Evolutionary conservation across 2,797 vertebrate genomes (phyloP).

Genomic region (Sebastes kiyomatsui): DNA sequence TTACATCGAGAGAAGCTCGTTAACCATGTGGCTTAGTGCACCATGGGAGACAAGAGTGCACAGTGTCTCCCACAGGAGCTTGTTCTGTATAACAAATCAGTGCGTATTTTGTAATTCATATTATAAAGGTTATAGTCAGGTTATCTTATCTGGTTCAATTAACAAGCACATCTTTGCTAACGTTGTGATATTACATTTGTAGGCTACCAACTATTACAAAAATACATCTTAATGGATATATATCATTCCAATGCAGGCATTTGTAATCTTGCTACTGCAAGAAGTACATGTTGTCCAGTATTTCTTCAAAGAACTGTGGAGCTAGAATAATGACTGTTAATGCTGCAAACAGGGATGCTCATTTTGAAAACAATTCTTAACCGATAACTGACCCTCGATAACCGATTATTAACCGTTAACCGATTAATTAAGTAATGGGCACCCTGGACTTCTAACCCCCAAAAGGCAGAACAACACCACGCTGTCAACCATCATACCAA

Average conservation of each 20-base stretch:
- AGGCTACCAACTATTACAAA: too few species aligned
- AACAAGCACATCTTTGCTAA: background rate
- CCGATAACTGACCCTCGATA: too few species aligned
- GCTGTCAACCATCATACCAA: too few species aligned
- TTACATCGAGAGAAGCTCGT: constrained; percentile 22
- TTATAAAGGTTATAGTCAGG: background rate
- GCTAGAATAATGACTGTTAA: background rate
- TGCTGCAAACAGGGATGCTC: background rate
- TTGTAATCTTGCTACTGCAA: background rate
- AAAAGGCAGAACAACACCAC: too few species aligned
- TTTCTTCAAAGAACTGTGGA: background rate
- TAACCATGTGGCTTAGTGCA: constrained; percentile 11
- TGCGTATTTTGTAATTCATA: constrained; percentile 10
- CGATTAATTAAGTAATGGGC: too few species aligned
- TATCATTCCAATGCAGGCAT: background rate
- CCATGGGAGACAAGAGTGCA: background rate
- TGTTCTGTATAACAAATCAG: constrained; percentile 27
- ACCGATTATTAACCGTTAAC: too few species aligned
- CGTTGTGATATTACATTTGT: background rate
- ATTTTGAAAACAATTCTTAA: too few species aligned
- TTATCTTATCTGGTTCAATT: background rate
- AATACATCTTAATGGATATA: background rate
- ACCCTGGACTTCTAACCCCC: too few species aligned
- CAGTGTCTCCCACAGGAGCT: background rate
- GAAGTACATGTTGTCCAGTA: background rate